These are phyloP conservation scores for Haliaeetus leucogaster DNA, from an alignment of 2,113 vertebrate genomes.

Conservation along the genomic window DNA sequence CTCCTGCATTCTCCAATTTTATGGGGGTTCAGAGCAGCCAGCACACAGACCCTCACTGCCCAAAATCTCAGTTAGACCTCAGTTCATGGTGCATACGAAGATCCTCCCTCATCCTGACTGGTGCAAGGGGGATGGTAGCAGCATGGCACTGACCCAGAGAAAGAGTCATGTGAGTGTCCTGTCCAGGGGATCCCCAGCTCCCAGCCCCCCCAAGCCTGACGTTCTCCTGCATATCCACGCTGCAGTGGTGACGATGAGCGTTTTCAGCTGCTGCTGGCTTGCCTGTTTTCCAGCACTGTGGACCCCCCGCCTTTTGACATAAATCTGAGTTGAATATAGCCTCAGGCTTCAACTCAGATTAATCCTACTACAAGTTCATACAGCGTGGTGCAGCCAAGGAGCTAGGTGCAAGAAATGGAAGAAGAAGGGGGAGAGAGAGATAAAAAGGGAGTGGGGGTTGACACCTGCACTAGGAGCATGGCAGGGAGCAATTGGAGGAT, in stretches of 20 bases:
- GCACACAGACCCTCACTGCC: no score
- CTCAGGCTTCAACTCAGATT: neutral
- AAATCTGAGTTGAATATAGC: neutral
- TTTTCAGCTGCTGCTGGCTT: fast-evolving
- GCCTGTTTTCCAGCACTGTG: neutral
- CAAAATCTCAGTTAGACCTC: no score
- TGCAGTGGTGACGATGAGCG: fast-evolving
- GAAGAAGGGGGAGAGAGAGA: neutral
- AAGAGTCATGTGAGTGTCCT: no score
- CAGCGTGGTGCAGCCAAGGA: neutral
- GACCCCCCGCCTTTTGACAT: neutral
- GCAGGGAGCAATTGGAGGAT: neutral
- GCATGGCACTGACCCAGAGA: no score
- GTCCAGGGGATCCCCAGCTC: neutral
- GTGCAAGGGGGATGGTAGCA: no score
- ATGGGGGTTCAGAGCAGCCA: no score
- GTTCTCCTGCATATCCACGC: neutral
- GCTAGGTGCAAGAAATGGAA: neutral
- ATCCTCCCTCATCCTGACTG: no score
- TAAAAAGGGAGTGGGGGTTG: neutral
- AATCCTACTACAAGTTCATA: neutral
- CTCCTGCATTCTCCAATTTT: neutral
- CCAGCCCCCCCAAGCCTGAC: neutral
- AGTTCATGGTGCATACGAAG: no score
- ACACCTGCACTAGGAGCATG: neutral